Evolutionary conservation across 2,113 vertebrate genomes (phyloP).

Genomic region (Synodontis membranacea): DNA sequence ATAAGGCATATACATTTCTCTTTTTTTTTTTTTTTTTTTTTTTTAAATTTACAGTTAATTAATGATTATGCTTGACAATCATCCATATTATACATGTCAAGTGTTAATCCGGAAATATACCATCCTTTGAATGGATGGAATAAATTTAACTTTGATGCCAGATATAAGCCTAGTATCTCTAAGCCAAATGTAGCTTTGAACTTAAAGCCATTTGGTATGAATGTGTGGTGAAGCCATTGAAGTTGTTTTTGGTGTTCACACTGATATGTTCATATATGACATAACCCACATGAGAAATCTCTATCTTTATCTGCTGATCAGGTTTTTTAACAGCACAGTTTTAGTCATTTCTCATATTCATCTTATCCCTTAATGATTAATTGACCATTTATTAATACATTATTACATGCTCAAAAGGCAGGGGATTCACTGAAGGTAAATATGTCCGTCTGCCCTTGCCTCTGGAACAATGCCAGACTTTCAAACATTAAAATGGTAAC

Average conservation of each 20-base stretch:
- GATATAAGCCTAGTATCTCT: constrained; percentile 48
- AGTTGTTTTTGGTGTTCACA: constrained; percentile 42
- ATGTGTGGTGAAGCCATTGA: constrained; percentile 38
- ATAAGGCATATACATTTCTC: constrained; percentile 37
- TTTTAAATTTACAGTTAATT: constrained; percentile 46
- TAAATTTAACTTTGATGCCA: constrained; percentile 32
- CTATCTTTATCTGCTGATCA: constrained; percentile 20
- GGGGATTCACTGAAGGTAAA: constrained; percentile 63
- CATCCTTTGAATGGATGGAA: constrained; percentile 35
- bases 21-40: no score
- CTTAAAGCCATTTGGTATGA: constrained; percentile 49
- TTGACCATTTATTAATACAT: constrained; percentile 61
- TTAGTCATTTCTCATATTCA: constrained; percentile 27
- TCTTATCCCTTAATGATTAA: constrained; percentile 36
- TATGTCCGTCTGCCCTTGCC: constrained; percentile 67
- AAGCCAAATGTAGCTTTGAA: constrained; percentile 56
- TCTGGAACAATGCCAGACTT: constrained; percentile 63
- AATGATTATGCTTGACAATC: constrained; percentile 55
- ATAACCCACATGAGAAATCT: constrained; percentile 16
- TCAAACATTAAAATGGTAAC: constrained; percentile 71
- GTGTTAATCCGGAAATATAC: constrained; percentile 49
- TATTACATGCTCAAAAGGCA: constrained; percentile 54
- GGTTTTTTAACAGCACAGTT: constrained; percentile 37
- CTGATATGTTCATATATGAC: constrained; percentile 35
- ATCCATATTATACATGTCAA: constrained; percentile 52